Conservation (phyloP, 2,888 invertebrate genomes). For the Stenchaetothrips biformis region DNA sequence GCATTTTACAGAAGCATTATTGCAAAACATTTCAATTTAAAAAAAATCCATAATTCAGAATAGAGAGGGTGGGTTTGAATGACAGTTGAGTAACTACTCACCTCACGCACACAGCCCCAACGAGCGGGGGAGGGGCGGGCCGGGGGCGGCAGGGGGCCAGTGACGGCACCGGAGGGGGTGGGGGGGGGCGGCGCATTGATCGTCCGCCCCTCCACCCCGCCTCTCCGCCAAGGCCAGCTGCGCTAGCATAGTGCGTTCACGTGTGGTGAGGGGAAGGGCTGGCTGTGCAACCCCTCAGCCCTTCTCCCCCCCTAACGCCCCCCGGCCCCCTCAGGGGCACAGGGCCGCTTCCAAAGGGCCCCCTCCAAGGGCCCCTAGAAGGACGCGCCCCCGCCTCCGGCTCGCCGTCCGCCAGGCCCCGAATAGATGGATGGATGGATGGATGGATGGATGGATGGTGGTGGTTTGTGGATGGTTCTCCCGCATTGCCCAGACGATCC, state of each 20-base stretch:
- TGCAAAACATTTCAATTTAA: no score
- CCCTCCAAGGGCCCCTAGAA: neutral
- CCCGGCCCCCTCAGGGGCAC: neutral
- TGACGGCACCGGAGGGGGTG: constrained; percentile 32
- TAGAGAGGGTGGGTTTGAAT: no score
- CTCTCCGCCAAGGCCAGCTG: constrained; percentile 16
- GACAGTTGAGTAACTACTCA: no score
- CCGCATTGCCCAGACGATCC: no score
- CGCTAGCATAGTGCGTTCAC: constrained; percentile 27
- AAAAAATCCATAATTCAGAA: no score
- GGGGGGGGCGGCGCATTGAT: constrained; percentile 34
- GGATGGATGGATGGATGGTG: no score
- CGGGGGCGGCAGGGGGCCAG: constrained; percentile 36
- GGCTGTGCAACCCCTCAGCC: neutral
- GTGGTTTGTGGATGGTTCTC: no score
- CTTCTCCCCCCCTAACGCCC: neutral
- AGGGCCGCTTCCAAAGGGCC: neutral
- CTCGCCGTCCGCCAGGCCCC: no score
- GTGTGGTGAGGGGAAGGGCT: constrained; percentile 11
- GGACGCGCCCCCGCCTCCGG: neutral
- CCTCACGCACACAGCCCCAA: neutral
- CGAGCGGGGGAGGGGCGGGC: neutral
- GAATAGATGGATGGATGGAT: no score
- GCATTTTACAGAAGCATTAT: no score
- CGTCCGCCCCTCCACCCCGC: constrained; percentile 27